Conservation (phyloP, 2,113 vertebrate species). For the Anoplopoma fimbria region DNA sequence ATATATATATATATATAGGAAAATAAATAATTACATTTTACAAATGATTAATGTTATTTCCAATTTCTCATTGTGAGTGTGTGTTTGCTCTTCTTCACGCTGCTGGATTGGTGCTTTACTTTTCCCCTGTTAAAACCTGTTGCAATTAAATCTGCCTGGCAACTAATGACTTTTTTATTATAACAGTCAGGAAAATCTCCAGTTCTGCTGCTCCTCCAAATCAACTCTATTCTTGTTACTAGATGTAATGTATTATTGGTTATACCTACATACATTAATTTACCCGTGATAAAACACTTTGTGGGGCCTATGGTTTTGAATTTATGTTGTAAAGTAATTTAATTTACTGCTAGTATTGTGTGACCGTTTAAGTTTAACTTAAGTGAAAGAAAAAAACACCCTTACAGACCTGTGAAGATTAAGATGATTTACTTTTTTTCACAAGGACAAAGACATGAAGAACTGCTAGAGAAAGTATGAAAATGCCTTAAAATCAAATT, state of each 20-base stretch:
- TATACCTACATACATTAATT: neutral
- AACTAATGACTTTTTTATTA: conserved; percentile 30
- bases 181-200: neutral
- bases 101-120: neutral
- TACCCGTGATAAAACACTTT: neutral
- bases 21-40: too few relatives aligned
- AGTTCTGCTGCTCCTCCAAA: neutral
- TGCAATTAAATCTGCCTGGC: conserved; percentile 30
- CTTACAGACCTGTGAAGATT: neutral
- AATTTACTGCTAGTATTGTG: neutral
- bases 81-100: neutral
- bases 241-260: neutral
- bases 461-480: neutral
- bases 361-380: neutral
- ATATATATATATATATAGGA: neutral
- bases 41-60: neutral
- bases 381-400: neutral
- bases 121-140: conserved; percentile 28
- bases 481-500: neutral
- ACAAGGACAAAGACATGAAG: neutral
- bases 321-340: neutral
- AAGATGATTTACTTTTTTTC: neutral
- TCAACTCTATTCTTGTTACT: neutral
- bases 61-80: neutral
- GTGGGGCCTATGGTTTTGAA: neutral